Evolutionary conservation across 2,797 vertebrate genomes (phyloP).

Genomic region (Xenopus petersii): DNA sequence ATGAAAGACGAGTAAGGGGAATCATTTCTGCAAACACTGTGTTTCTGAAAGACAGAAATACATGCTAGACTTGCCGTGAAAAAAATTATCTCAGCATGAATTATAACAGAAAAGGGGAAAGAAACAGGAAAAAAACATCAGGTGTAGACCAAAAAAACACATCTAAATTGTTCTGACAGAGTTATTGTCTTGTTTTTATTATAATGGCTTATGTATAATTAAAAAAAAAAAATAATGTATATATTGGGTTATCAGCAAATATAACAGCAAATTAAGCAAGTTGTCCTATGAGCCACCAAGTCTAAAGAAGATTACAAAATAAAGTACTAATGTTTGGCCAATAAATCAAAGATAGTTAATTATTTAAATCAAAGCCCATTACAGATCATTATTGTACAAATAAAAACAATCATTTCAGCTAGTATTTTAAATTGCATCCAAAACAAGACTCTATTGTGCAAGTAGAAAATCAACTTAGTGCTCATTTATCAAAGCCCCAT

Average conservation of each 20-base stretch:
- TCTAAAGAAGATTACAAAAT: too few relatives aligned
- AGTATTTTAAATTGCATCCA: too few relatives aligned
- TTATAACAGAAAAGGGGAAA: not conserved
- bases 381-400: not conserved
- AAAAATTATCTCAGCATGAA: constrained; percentile 30
- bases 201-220: not conserved
- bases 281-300: too few relatives aligned
- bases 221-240: too few relatives aligned
- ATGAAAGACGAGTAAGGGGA: constrained; percentile 28
- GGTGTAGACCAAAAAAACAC: not conserved
- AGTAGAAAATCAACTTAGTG: too few relatives aligned
- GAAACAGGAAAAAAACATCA: constrained; percentile 1
- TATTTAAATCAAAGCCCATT: not conserved
- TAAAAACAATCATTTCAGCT: not conserved
- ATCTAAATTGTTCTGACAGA: constrained; percentile 15
- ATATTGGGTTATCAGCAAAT: too few relatives aligned
- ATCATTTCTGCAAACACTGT: constrained; percentile 19
- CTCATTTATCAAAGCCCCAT: too few relatives aligned
- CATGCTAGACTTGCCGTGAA: constrained; percentile 16
- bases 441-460: too few relatives aligned
- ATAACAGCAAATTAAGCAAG: too few relatives aligned
- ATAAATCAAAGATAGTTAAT: constrained; percentile 7
- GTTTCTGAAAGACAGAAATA: constrained; percentile 12
- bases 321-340: not conserved
- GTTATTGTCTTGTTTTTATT: constrained; percentile 14